Conservation (phyloP, 2,797 vertebrate species). For the Picus viridis region DNA sequence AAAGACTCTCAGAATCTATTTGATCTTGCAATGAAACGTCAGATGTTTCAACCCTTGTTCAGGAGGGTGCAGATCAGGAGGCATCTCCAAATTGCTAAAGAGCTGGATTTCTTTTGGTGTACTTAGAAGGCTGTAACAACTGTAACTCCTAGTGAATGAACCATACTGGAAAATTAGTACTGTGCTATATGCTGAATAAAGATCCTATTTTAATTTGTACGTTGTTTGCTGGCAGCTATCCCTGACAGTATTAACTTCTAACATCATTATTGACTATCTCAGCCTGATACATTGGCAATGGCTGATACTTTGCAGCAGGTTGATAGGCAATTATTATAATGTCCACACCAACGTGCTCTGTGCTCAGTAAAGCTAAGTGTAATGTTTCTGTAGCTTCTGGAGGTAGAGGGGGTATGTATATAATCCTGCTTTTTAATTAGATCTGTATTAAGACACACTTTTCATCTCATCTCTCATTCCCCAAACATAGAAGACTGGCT, state of each 20-base stretch:
- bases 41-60: not conserved
- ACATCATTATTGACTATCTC: not conserved
- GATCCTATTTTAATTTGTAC: not conserved
- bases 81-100: not conserved
- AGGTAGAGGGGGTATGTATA: not conserved
- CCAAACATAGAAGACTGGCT: rapidly evolving
- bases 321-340: not conserved
- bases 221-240: slow-evolving; percentile 20
- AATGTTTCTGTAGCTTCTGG: not conserved
- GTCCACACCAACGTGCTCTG: not conserved
- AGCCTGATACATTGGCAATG: not conserved
- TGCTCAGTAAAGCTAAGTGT: not conserved
- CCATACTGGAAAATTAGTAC: not conserved
- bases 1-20: not conserved
- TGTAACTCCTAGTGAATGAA: not conserved
- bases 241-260: slow-evolving; percentile 8
- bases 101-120: not conserved
- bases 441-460: not conserved
- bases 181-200: not conserved
- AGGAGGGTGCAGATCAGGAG: not conserved
- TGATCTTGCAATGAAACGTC: not conserved
- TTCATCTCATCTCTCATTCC: not conserved
- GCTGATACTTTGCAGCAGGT: not conserved
- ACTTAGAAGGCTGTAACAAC: not conserved
- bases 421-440: not conserved